Evolutionary conservation across 2,888 invertebrate genomes (phyloP).

Genomic region (Aphodius sticticus): DNA sequence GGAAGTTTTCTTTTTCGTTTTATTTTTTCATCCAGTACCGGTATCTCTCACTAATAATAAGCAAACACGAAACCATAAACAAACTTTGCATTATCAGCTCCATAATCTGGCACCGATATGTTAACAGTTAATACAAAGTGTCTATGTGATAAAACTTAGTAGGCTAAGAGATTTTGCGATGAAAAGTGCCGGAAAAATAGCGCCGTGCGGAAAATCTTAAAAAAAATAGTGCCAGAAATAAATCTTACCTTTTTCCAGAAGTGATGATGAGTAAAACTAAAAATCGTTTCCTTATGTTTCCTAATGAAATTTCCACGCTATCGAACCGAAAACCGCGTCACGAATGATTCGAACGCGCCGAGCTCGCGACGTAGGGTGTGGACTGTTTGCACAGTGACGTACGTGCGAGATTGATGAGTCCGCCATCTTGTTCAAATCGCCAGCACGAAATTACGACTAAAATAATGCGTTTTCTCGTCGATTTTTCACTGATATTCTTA

Average conservation of each 20-base stretch:
- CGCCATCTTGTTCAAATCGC: slow-evolving; percentile 5
- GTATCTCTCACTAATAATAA: neutral
- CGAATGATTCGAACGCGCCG: slow-evolving; percentile 12
- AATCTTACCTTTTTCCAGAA: slow-evolving; percentile 16
- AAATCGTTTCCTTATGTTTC: neutral
- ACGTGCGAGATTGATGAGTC: slow-evolving; percentile 12
- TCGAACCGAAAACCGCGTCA: slow-evolving; percentile 15
- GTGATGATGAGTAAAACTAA: neutral
- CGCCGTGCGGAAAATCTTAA: slow-evolving; percentile 19
- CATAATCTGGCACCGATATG: slow-evolving; percentile 37
- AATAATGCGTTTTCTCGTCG: neutral
- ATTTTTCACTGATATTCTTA: neutral
- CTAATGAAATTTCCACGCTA: slow-evolving; percentile 12
- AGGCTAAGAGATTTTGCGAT: slow-evolving; percentile 6
- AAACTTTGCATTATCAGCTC: slow-evolving; percentile 31
- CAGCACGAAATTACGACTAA: neutral
- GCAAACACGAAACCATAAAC: neutral
- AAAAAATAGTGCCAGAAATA: neutral
- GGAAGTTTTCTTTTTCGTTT: neutral
- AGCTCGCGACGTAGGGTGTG: neutral
- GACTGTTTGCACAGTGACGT: slow-evolving; percentile 20
- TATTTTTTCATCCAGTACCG: neutral
- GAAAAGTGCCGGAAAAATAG: slow-evolving; percentile 7
- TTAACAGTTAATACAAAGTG: slow-evolving; percentile 37
- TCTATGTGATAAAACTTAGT: slow-evolving; percentile 27